Evolutionary conservation across 2,113 vertebrate genomes (phyloP).

Genomic region (Petaurus breviceps): DNA sequence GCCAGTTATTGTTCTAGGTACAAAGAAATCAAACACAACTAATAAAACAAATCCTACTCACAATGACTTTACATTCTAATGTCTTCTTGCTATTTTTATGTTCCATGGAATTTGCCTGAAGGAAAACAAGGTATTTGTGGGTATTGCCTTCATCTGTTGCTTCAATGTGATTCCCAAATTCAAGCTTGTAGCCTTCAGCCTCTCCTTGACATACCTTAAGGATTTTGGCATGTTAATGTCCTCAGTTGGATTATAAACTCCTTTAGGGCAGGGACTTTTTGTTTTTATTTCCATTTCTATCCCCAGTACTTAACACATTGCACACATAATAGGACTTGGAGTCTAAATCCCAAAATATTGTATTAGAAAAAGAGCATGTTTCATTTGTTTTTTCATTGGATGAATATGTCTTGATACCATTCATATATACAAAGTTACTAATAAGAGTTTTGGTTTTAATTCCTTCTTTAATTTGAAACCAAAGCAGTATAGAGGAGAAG

Average conservation of each 20-base stretch:
- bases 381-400: background rate
- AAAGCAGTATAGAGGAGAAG: background rate
- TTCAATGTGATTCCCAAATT: background rate
- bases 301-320: background rate
- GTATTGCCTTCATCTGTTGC: background rate
- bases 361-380: background rate
- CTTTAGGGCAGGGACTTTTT: too few species aligned
- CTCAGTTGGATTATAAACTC: background rate
- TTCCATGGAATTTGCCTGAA: background rate
- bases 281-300: too few species aligned
- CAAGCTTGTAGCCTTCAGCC: background rate
- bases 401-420: background rate
- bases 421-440: background rate
- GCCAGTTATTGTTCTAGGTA: too few species aligned
- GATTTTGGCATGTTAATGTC: background rate
- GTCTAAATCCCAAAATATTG: background rate
- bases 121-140: background rate
- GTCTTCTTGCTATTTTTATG: background rate
- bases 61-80: too few species aligned
- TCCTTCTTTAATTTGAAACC: background rate
- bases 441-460: background rate
- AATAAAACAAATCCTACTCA: background rate
- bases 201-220: background rate
- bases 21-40: background rate
- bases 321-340: background rate